These are phyloP conservation scores for Melospiza melodia DNA, from an alignment of 2,113 vertebrate species.

Conservation along the genomic window DNA sequence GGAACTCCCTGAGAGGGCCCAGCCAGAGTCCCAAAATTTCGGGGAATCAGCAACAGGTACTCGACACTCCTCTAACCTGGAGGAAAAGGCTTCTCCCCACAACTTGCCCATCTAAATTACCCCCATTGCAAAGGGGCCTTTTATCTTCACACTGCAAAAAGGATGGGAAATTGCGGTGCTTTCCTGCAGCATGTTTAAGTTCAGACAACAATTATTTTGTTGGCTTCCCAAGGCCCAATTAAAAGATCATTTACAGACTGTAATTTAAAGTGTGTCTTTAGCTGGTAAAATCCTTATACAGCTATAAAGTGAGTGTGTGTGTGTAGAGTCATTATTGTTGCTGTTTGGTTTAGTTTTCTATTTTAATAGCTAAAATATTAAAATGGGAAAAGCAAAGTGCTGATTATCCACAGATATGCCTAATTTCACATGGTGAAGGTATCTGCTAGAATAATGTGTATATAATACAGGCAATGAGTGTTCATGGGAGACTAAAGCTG, in stretches of 20 bases:
- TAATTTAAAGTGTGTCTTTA: conserved; percentile 17
- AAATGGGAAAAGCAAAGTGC: conserved; percentile 6
- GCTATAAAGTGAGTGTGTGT: neutral
- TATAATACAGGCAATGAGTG: neutral
- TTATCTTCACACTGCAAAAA: neutral
- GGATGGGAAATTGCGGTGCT: neutral
- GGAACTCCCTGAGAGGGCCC: too few species aligned
- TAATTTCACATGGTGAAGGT: neutral
- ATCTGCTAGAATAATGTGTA: neutral
- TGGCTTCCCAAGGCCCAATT: neutral
- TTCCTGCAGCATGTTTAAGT: neutral
- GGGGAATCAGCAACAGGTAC: too few species aligned
- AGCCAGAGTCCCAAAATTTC: too few species aligned
- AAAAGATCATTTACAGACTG: neutral
- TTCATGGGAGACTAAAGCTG: neutral
- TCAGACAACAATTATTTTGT: conserved; percentile 5
- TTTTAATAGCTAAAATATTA: conserved; percentile 39
- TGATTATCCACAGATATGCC: conserved; percentile 22
- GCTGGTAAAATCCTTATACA: neutral
- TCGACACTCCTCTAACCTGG: neutral
- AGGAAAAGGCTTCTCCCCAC: neutral
- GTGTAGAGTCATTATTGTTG: neutral
- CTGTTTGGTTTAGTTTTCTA: neutral
- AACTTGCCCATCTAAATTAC: neutral
- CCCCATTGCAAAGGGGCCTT: neutral